phyloP scores from a whole-genome alignment of 2,888 invertebrate species.

The Coelogynopora nodosa region DNA sequence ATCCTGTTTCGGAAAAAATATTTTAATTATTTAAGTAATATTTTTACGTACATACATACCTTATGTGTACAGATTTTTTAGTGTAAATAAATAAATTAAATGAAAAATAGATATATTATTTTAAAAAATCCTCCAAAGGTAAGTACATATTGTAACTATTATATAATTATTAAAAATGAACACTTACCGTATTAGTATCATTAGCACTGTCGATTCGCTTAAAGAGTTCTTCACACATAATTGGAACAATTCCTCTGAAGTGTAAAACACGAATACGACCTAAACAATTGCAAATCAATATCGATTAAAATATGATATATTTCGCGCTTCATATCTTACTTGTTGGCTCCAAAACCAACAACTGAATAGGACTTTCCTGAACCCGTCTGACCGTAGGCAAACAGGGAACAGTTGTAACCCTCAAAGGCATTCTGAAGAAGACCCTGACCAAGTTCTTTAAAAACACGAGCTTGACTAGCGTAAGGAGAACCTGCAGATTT shows the following conservation, averaged over 20 bases:
- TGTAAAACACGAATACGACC: no score
- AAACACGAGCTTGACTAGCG: constrained; percentile 60
- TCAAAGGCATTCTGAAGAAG: constrained; percentile 62
- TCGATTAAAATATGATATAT: no score
- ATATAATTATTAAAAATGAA: not conserved
- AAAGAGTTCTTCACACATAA: constrained; percentile 57
- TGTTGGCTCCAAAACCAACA: constrained; percentile 61
- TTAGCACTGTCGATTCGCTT: constrained; percentile 53
- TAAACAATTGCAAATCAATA: no score
- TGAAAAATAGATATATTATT: no score
- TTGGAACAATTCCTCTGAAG: constrained; percentile 53
- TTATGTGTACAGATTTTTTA: no score
- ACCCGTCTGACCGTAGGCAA: constrained; percentile 63
- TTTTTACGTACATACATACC: no score
- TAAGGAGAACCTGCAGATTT: constrained; percentile 53
- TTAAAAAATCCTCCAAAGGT: no score
- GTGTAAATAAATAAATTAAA: no score
- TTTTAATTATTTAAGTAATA: no score
- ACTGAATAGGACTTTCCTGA: constrained; percentile 62
- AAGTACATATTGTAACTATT: no score
- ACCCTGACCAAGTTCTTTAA: constrained; percentile 60
- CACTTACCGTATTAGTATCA: not conserved
- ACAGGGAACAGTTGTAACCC: constrained; percentile 62
- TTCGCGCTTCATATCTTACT: no score
- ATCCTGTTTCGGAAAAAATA: no score